A percentile compares a stretch with the other conserved stretches of the same genome.
Conservation (phyloP, 1,140 invertebrate species). For the Cotesia typhae region DNA sequence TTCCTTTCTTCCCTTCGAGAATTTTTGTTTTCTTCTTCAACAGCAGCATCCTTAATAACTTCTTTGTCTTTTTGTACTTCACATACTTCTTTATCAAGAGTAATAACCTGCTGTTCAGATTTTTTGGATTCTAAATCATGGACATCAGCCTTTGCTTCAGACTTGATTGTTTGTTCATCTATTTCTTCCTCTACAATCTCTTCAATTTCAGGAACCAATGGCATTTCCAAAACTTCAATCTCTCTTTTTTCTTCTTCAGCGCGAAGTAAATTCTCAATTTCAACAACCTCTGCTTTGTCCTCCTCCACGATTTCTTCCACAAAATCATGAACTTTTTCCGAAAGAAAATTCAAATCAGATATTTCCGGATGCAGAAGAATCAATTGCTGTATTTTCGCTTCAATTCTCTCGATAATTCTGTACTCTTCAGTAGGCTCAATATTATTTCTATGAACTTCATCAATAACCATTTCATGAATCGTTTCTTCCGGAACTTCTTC, state of each 20-base stretch:
- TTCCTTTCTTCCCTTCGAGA: slow-evolving; percentile 5
- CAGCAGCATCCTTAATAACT: too few species aligned
- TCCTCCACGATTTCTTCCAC: not conserved
- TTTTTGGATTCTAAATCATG: not conserved
- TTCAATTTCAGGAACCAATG: slow-evolving; percentile 34
- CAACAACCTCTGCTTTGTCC: not conserved
- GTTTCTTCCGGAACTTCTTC: slow-evolving; percentile 23
- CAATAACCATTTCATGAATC: slow-evolving; percentile 13
- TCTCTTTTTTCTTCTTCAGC: slow-evolving; percentile 17
- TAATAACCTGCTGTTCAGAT: not conserved
- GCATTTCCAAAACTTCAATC: slow-evolving; percentile 28
- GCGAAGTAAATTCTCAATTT: not conserved
- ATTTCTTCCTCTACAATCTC: slow-evolving; percentile 9
- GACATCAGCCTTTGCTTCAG: not conserved
- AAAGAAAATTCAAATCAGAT: not conserved
- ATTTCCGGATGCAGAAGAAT: slow-evolving; percentile 1
- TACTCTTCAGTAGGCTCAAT: slow-evolving; percentile 3
- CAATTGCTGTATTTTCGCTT: not conserved
- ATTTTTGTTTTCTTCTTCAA: not conserved
- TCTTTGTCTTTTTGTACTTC: not conserved
- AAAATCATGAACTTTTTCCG: slow-evolving; percentile 3
- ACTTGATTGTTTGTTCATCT: not conserved
- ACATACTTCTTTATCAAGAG: not conserved
- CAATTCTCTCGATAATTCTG: not conserved
- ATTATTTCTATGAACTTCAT: not conserved